Evolutionary conservation across 2,888 invertebrate genomes (phyloP).

Genomic region (Brachycybe producta): DNA sequence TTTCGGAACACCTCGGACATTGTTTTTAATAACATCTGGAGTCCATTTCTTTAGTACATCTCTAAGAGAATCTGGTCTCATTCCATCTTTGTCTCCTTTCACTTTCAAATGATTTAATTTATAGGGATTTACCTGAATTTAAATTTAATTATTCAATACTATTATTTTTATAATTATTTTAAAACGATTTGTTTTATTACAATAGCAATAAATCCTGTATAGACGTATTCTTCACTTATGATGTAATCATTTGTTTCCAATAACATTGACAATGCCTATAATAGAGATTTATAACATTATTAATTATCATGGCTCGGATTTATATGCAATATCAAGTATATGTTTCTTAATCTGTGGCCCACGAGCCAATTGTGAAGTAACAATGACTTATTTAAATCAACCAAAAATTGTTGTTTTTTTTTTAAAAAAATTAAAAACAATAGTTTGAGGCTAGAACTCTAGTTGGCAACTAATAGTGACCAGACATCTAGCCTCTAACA

Average conservation of each 20-base stretch:
- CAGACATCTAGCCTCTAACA: too few species aligned
- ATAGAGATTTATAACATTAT: constrained; percentile 1
- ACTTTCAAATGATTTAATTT: constrained; percentile 51
- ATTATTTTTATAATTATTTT: constrained; percentile 25
- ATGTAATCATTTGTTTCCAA: constrained; percentile 56
- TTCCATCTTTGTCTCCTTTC: constrained; percentile 53
- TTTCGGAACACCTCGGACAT: constrained; percentile 51
- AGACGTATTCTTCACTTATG: constrained; percentile 54
- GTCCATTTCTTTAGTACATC: constrained; percentile 39
- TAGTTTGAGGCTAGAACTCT: too few species aligned
- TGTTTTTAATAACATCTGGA: constrained; percentile 35
- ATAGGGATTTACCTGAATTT: constrained; percentile 52
- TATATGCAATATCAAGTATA: too few species aligned
- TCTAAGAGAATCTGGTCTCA: constrained; percentile 48
- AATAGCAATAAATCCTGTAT: constrained; percentile 53
- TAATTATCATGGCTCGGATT: not conserved
- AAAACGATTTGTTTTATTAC: constrained; percentile 39
- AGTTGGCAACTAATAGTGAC: too few species aligned
- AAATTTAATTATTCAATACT: constrained; percentile 4
- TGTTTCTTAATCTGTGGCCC: too few species aligned
- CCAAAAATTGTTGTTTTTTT: too few species aligned
- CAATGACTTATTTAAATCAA: too few species aligned
- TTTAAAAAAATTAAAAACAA: too few species aligned
- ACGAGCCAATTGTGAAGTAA: too few species aligned
- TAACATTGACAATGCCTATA: constrained; percentile 50